Evolutionary conservation across 1,140 invertebrate genomes (phyloP).

Genomic region (Glomeris maerens): DNA sequence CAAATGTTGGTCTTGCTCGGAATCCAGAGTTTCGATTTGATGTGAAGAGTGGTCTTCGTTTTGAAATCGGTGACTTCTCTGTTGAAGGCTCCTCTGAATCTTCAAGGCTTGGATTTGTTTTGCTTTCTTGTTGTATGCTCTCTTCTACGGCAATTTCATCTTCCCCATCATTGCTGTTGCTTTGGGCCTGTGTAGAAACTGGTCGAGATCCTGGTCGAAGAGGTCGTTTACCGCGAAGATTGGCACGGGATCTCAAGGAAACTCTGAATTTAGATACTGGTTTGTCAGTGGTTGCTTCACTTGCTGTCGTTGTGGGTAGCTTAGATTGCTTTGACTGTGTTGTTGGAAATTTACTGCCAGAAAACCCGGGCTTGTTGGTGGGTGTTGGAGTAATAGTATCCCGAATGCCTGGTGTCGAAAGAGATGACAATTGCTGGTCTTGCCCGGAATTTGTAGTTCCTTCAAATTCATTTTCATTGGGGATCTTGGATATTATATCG

Average conservation of each 20-base stretch:
- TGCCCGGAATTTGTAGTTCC: too few species aligned
- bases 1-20: too few species aligned
- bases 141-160: neutral
- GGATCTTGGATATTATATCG: neutral
- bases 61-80: neutral
- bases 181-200: neutral
- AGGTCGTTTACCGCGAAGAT: neutral
- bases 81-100: too few species aligned
- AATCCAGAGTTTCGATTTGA: too few species aligned
- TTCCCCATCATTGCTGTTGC: neutral
- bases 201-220: neutral
- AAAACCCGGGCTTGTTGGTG: neutral
- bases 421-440: too few species aligned
- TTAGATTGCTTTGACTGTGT: neutral
- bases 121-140: neutral
- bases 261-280: neutral
- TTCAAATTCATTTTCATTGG: conserved; percentile 4
- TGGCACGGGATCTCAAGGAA: neutral
- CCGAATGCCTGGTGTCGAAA: neutral
- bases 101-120: too few species aligned
- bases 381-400: neutral
- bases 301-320: neutral
- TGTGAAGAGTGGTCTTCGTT: neutral
- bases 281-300: neutral
- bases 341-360: neutral